phyloP scores from a whole-genome alignment of 1,140 invertebrate species.

The Trachymyrmex cornetzi region DNA sequence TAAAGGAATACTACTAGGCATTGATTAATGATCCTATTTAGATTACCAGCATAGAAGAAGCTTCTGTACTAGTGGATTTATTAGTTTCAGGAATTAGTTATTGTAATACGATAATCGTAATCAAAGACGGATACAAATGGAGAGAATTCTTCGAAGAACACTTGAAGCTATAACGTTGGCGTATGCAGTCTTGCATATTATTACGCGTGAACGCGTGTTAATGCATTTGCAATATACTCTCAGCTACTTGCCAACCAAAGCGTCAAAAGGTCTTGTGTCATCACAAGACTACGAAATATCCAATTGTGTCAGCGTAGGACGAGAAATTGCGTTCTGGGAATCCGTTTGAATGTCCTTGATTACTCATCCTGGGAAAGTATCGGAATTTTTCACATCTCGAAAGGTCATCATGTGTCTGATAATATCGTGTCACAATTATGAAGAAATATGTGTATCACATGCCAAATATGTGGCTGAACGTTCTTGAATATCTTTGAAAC shows the following conservation, averaged over 20 bases:
- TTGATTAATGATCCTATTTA: neutral
- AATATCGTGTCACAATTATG: slow-evolving; percentile 6
- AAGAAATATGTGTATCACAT: slow-evolving; percentile 3
- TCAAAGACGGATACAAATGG: slow-evolving; percentile 18
- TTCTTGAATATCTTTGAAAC: neutral
- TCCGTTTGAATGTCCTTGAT: slow-evolving; percentile 61
- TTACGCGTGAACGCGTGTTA: slow-evolving; percentile 65
- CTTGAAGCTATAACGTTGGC: slow-evolving; percentile 39
- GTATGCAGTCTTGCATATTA: slow-evolving; percentile 16
- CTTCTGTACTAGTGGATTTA: neutral
- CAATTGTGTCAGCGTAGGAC: slow-evolving; percentile 68
- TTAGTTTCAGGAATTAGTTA: slow-evolving; percentile 38
- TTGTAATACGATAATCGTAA: slow-evolving; percentile 12
- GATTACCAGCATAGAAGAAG: neutral
- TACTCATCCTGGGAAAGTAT: slow-evolving; percentile 25
- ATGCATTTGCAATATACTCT: slow-evolving; percentile 40
- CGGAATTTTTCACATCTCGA: neutral
- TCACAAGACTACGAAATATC: slow-evolving; percentile 20
- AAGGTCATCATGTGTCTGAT: neutral
- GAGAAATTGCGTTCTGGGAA: slow-evolving; percentile 75
- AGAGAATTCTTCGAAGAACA: slow-evolving; percentile 30
- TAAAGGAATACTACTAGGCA: neutral
- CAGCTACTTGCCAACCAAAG: slow-evolving; percentile 33
- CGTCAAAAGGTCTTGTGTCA: slow-evolving; percentile 68
- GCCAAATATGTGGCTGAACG: neutral